Conservation (phyloP, 2,797 vertebrate species). For the Fringilla coelebs region DNA sequence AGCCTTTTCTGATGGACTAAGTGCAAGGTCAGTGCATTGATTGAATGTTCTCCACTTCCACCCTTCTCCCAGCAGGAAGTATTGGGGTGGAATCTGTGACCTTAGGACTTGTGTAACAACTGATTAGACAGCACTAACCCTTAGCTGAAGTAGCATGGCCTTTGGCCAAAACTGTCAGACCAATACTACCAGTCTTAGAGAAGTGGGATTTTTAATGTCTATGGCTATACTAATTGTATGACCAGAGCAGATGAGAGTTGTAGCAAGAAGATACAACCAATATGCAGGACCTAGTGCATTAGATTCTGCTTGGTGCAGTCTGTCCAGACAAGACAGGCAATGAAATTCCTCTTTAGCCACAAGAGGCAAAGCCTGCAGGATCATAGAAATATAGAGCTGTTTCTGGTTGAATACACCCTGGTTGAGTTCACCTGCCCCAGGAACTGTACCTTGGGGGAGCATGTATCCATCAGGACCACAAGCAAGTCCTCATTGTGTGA, state of each 20-base stretch:
- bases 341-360: not conserved
- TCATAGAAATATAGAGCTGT: accelerated
- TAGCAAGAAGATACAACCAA: not conserved
- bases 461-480: not conserved
- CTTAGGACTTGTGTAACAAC: not conserved
- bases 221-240: not conserved
- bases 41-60: not conserved
- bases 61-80: not conserved
- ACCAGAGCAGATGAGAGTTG: not conserved
- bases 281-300: not conserved
- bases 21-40: slow-evolving; percentile 14
- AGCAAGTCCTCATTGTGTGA: not conserved
- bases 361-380: not conserved
- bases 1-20: not conserved
- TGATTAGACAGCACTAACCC: not conserved
- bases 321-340: not conserved
- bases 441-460: not conserved
- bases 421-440: accelerated
- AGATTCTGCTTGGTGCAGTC: not conserved
- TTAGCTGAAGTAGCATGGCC: not conserved
- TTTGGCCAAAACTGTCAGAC: not conserved
- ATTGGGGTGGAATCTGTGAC: not conserved
- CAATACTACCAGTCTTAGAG: not conserved
- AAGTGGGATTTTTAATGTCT: not conserved
- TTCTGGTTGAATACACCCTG: not conserved